A percentile compares a stretch with the other conserved stretches of the same genome.
These are phyloP conservation scores for Ectropis grisescens DNA, from an alignment of 1,140 invertebrate genomes.

Conservation along the genomic window DNA sequence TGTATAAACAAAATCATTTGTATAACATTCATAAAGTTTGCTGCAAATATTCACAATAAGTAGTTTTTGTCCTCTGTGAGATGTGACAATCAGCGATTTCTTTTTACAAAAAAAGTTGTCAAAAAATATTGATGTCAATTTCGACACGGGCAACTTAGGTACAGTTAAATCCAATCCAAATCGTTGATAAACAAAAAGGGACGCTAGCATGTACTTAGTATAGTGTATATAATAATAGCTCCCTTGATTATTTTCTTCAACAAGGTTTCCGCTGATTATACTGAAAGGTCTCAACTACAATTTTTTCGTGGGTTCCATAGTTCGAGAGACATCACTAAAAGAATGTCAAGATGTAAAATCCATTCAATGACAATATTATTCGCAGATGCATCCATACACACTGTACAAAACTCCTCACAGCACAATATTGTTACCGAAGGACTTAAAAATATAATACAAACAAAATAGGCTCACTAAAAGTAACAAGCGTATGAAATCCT, in stretches of 20 bases:
- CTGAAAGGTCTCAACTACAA: constrained; percentile 3
- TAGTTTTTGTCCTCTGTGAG: neutral
- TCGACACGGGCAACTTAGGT: too few species aligned
- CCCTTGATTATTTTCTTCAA: too few species aligned
- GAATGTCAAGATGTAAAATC: constrained; percentile 36
- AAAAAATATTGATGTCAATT: too few species aligned
- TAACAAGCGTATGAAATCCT: constrained; percentile 67
- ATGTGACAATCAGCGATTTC: too few species aligned
- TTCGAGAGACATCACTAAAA: constrained; percentile 45
- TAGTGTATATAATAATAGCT: too few species aligned
- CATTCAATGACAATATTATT: constrained; percentile 46
- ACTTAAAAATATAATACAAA: constrained; percentile 59
- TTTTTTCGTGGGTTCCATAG: too few species aligned
- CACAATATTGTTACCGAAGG: constrained; percentile 41
- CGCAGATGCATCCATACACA: constrained; percentile 29
- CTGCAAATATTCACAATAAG: constrained; percentile 25
- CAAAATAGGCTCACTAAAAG: constrained; percentile 60
- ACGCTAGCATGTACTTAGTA: too few species aligned
- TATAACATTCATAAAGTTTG: constrained; percentile 51
- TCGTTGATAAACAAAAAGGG: too few species aligned
- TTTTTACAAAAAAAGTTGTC: too few species aligned
- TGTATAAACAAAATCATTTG: constrained; percentile 49
- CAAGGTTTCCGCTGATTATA: neutral
- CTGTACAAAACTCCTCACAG: constrained; percentile 29
- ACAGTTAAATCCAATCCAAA: too few species aligned